Evolutionary conservation across 2,888 invertebrate genomes (phyloP), one percentile per base, ranked within the genome.

Genomic region (Formica aserva): DNA sequence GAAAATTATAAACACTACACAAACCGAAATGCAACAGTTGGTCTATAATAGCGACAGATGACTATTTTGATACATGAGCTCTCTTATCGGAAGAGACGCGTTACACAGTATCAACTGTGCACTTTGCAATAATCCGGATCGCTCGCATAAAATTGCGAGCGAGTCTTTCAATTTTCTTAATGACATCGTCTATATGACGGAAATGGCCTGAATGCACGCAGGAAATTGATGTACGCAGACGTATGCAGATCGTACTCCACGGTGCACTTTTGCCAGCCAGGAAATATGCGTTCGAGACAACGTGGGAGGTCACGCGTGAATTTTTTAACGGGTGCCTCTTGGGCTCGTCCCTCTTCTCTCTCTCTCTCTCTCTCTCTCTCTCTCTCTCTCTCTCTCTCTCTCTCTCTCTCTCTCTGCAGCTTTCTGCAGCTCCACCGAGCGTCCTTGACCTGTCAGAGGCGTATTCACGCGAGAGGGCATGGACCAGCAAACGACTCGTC

Each of bases 361-460:
- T 29, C n/a, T n/a, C 35, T 8, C n/a, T 41, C n/a, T n/a, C n/a
- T n/a, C n/a, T n/a, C n/a, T n/a, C n/a, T n/a, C n/a, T n/a, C n/a
- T n/a, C n/a, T n/a, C 22, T 2, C 48, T 48, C 11, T 6, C 75
- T 6, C 48, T 35, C 9, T 29, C 22, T 32, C 29, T 29, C 0
- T 55, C 15, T 52, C 26, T 77, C 38, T 41, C 13, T n/a, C 13
- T 29, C 26, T 18, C 35, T 18, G 48, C 26, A 6, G 22, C n/a
- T 60, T 22, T 32, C 48, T 52, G 48, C 57, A 8, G 45, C 60
- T 60, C 41, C 55, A 22, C n/a, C 29, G n/a, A 38, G 83, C 89
- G 87, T 85, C 83, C 83, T 86, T 85, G 89, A 87, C 89, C 90
- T 84, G 87, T 71, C 86, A 80, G 75, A 85, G 86, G 66, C 77